Base-by-base conservation (phyloP, 2,113 vertebrate genomes). In the Pelusios castaneus region DNA sequence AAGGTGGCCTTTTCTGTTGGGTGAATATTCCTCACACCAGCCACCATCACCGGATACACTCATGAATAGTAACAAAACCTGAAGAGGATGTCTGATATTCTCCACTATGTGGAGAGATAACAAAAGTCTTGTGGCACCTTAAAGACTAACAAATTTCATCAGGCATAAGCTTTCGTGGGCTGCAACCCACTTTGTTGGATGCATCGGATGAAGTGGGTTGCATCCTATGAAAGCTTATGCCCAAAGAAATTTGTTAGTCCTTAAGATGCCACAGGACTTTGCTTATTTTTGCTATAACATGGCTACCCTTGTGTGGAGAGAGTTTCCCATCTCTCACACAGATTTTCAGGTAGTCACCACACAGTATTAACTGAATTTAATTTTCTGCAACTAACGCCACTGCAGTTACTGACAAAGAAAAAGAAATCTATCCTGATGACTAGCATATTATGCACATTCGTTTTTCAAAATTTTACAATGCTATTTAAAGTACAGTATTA, bases 1-100 rank as follows among this genome's bases (percentile, higher is more conserved):
- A 4, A n/a, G 2, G 1, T 3, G 2, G 60, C 19, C 34, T 70
- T 70, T 4, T 12, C 86, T 47, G 31, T 6, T 12, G 0, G 0
- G 29, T 47, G 8, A 81, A 55, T 38, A 52, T 77, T 11, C 78
- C 1, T 58, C 49, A 31, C 2, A 10, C 10, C 49, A 85, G 54
- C 47, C 13, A 79, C 25, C 4, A 3, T 43, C 49, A 34, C 8
- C 2, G 14, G 17, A 84, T 43, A 81, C 29, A 25, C 31, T 5
- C 4, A 6, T 3, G 25, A 90, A 47, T 5, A 49, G 54, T 1
- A 79, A 43, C 9, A 41, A 55, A 41, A 55, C 49, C 34, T 10
- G 73, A 75, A 47, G 38, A 63, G 14, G 7, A 67, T 67, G 34
- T 67, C 34, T 19, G 8, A 21, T n/a, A 9, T 38, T 38, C 63